These are phyloP conservation scores for Troglohyphantes excavatus DNA, from an alignment of 2,888 invertebrate genomes.

Conservation along the genomic window DNA sequence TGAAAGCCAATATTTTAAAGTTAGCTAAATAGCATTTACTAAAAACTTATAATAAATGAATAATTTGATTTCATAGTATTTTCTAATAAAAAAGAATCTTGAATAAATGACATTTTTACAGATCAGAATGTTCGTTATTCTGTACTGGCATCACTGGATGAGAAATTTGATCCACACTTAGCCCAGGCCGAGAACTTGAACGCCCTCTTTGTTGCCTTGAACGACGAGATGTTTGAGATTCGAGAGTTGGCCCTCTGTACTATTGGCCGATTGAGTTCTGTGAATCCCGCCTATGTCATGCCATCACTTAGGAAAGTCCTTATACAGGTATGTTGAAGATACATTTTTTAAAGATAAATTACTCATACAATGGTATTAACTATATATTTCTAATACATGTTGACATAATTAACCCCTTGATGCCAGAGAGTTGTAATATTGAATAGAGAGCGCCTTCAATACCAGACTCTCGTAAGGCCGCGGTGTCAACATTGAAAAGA, in stretches of 20 bases:
- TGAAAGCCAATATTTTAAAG: not conserved
- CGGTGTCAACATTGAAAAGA: no score
- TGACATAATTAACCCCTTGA: no score
- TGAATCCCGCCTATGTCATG: slow-evolving; percentile 99
- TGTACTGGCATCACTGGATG: slow-evolving; percentile 94
- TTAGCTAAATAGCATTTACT: no score
- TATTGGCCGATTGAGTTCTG: slow-evolving; percentile 93
- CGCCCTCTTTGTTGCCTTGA: slow-evolving; percentile 95
- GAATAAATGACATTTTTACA: slow-evolving; percentile 79
- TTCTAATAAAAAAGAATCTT: no score
- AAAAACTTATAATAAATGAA: no score
- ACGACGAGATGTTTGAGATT: slow-evolving; percentile 98
- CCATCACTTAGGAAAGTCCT: slow-evolving; percentile 96
- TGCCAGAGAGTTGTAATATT: no score
- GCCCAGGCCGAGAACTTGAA: slow-evolving; percentile 98
- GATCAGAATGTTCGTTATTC: slow-evolving; percentile 96
- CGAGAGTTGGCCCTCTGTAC: slow-evolving; percentile 96
- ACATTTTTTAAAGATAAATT: no score
- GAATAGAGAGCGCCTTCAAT: no score
- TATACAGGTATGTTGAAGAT: slow-evolving; percentile 87
- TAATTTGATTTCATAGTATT: no score
- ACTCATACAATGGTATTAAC: no score
- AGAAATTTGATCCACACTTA: slow-evolving; percentile 95
- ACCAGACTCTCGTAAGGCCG: no score
- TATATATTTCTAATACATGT: no score